Conservation (phyloP, 2,113 vertebrate genomes). For the Gasterosteus nipponicus region DNA sequence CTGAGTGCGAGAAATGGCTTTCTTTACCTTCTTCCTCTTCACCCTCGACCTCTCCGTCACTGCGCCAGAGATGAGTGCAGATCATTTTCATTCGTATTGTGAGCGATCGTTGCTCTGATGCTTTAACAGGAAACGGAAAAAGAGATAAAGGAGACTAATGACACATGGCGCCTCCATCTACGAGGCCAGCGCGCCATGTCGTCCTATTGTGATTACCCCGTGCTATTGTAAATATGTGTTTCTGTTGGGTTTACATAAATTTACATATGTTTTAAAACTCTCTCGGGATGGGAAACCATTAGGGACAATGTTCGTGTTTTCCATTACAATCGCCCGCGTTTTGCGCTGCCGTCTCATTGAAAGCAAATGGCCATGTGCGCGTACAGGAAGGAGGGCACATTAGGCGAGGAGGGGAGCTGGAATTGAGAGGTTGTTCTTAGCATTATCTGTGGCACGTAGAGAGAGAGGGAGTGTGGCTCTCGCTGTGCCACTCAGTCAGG, state of each 20-base stretch:
- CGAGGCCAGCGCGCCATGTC: conserved; percentile 80
- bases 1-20: background rate
- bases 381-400: conserved; percentile 60
- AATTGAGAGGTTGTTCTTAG: conserved; percentile 80
- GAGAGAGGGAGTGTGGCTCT: conserved; percentile 66
- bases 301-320: conserved; percentile 69
- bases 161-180: conserved; percentile 87
- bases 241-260: conserved; percentile 79
- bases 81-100: conserved; percentile 82
- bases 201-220: conserved; percentile 84
- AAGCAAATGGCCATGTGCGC: conserved; percentile 56
- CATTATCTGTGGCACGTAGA: conserved; percentile 76
- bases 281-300: conserved; percentile 73
- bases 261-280: conserved; percentile 76
- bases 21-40: background rate
- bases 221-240: conserved; percentile 84
- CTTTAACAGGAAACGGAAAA: conserved; percentile 80
- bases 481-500: conserved; percentile 80
- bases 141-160: conserved; percentile 87
- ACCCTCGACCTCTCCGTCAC: conserved; percentile 32
- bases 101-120: conserved; percentile 83
- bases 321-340: conserved; percentile 63
- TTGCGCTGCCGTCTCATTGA: conserved; percentile 55
- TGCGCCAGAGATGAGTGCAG: conserved; percentile 78
- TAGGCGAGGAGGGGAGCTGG: conserved; percentile 66